A percentile compares a stretch with the other conserved stretches of the same genome.
phyloP scores from a whole-genome alignment of 1,140 invertebrate species.

The Nautilus pompilius region DNA sequence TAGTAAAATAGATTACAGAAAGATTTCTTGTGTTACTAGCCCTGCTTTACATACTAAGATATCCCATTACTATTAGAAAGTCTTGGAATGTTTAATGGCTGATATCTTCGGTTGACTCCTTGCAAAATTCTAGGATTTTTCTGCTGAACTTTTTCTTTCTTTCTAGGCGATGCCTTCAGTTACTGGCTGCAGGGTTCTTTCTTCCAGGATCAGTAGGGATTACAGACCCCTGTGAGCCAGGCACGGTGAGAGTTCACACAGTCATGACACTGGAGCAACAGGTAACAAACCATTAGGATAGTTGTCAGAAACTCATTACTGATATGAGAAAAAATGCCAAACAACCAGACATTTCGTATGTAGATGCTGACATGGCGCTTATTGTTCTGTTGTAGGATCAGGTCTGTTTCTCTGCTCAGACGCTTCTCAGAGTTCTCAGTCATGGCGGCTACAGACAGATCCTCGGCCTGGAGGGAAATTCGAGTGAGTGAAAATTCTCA shows the following conservation, averaged over 20 bases:
- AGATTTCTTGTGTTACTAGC: too few species aligned
- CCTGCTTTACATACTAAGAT: too few species aligned
- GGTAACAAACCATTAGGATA: too few species aligned
- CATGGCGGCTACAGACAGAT: slow-evolving; percentile 91
- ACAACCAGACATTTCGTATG: not conserved
- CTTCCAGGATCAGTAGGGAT: slow-evolving; percentile 92
- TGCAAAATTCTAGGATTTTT: not conserved
- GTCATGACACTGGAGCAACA: slow-evolving; percentile 91
- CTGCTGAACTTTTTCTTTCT: slow-evolving; percentile 1
- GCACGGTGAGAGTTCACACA: slow-evolving; percentile 84
- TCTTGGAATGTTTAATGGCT: too few species aligned
- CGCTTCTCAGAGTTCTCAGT: slow-evolving; percentile 79
- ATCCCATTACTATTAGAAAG: too few species aligned
- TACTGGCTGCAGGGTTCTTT: slow-evolving; percentile 90
- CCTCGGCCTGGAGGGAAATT: slow-evolving; percentile 67
- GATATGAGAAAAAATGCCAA: not conserved
- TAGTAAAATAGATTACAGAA: too few species aligned
- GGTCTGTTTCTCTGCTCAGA: slow-evolving; percentile 88
- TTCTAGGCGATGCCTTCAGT: slow-evolving; percentile 74
- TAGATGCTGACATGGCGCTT: not conserved
- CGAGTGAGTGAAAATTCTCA: slow-evolving; percentile 61
- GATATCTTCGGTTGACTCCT: not conserved
- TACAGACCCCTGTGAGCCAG: slow-evolving; percentile 89
- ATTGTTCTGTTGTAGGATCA: slow-evolving; percentile 62
- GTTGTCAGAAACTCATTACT: too few species aligned